These are phyloP conservation scores for Zele albiditarsus DNA, from an alignment of 2,888 invertebrate genomes.

Conservation along the genomic window DNA sequence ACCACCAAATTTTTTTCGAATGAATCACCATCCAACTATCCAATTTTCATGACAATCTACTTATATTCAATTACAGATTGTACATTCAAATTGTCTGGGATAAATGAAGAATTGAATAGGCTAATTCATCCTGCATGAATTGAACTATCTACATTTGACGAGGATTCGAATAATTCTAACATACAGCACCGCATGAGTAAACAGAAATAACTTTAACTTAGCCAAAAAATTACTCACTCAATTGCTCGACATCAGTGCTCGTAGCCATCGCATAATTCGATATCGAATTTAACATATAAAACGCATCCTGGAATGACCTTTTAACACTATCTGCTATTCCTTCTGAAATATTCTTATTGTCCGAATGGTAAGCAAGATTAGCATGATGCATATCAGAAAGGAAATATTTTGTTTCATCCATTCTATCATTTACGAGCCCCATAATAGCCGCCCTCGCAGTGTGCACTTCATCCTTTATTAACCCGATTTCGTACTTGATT, in stretches of 20 bases:
- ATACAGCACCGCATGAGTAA: background rate
- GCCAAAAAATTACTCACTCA: background rate
- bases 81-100: no score
- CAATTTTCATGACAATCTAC: no score
- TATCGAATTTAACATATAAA: conserved; percentile 3
- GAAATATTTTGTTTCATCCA: conserved; percentile 10
- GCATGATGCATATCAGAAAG: conserved; percentile 29
- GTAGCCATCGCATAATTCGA: background rate
- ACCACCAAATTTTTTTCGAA: no score
- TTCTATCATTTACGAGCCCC: conserved; percentile 3
- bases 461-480: conserved; percentile 21
- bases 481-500: conserved; percentile 8
- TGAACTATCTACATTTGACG: no score
- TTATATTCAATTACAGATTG: no score
- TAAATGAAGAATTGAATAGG: no score
- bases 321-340: background rate
- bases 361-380: conserved; percentile 17
- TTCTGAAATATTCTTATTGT: conserved; percentile 30
- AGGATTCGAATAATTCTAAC: no score
- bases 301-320: background rate
- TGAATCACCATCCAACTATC: no score
- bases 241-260: background rate
- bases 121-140: no score
- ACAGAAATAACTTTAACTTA: background rate
- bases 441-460: background rate